Conservation (phyloP, 2,797 vertebrate genomes). For the Clamator glandarius region DNA sequence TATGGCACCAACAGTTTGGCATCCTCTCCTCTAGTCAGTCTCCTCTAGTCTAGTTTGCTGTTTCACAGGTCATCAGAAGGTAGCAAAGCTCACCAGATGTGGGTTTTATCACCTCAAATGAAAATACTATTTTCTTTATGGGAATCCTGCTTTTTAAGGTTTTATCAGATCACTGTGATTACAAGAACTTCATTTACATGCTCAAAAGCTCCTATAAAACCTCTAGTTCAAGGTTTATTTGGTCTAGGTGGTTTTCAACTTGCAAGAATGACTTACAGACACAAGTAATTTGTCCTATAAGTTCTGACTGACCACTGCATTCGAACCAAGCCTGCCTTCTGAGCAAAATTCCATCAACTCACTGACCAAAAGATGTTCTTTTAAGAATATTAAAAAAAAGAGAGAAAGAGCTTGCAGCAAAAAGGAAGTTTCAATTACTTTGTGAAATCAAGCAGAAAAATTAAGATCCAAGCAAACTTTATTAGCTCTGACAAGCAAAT, state of each 20-base stretch:
- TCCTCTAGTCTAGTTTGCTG: background rate
- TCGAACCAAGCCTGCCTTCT: constrained; percentile 30
- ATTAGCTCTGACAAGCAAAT: constrained; percentile 82
- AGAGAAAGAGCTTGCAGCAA: constrained; percentile 28
- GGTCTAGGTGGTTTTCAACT: constrained; percentile 49
- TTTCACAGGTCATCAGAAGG: constrained; percentile 32
- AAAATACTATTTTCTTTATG: constrained; percentile 37
- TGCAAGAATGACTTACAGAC: constrained; percentile 53
- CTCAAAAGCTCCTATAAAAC: constrained; percentile 52
- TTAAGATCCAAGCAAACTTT: constrained; percentile 83
- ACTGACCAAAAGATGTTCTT: constrained; percentile 77
- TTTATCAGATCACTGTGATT: constrained; percentile 50
- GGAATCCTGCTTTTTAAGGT: constrained; percentile 21
- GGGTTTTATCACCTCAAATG: constrained; percentile 32
- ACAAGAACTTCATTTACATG: constrained; percentile 52
- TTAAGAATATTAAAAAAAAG: constrained; percentile 38
- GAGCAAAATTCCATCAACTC: constrained; percentile 71
- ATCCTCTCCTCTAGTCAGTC: rapidly evolving
- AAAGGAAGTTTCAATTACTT: constrained; percentile 85
- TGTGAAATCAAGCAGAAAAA: constrained; percentile 84
- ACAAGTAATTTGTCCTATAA: constrained; percentile 43
- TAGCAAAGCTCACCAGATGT: constrained; percentile 39
- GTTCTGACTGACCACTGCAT: constrained; percentile 40
- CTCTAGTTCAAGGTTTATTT: constrained; percentile 52
- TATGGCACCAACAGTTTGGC: background rate